A percentile compares a stretch with the other conserved stretches of the same genome.
Evolutionary conservation across 2,888 invertebrate species (phyloP).

Genomic region (Leucoma salicis): DNA sequence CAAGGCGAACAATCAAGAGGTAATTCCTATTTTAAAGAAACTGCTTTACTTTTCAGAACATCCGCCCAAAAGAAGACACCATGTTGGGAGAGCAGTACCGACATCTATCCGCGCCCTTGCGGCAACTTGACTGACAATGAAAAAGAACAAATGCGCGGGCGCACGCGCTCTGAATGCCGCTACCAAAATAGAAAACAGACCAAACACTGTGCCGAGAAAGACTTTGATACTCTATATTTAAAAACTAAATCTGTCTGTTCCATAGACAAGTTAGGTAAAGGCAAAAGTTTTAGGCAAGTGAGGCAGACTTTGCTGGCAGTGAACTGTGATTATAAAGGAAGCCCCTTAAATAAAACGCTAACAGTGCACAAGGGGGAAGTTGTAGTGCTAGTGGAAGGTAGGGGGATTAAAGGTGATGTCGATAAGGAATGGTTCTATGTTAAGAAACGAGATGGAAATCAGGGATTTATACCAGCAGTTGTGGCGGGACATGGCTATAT

Average conservation of each 20-base stretch:
- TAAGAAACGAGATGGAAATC: conserved; percentile 85
- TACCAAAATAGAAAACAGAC: conserved; percentile 67
- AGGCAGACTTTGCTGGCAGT: conserved; percentile 88
- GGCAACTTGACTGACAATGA: conserved; percentile 92
- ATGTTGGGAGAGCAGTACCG: conserved; percentile 92
- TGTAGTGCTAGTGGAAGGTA: conserved; percentile 84
- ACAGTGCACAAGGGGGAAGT: conserved; percentile 88
- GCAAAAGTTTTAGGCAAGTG: conserved; percentile 43
- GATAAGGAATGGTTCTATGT: conserved; percentile 90
- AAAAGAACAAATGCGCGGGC: conserved; percentile 84
- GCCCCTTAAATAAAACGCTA: conserved; percentile 82
- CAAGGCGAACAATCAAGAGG: no score
- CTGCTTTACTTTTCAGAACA: conserved; percentile 66
- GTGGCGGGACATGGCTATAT: conserved; percentile 90
- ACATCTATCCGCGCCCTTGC: conserved; percentile 90
- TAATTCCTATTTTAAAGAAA: no score
- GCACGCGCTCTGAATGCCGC: conserved; percentile 87
- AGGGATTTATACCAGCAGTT: conserved; percentile 90
- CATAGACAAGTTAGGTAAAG: conserved; percentile 49
- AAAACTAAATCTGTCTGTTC: conserved; percentile 72
- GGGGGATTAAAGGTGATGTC: conserved; percentile 68
- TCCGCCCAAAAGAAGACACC: conserved; percentile 83
- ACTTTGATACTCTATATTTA: conserved; percentile 87
- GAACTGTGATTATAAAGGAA: conserved; percentile 83
- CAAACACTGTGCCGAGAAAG: conserved; percentile 85